These are phyloP conservation scores for Elgaria multicarinata DNA, from an alignment of 2,113 vertebrate species.

Conservation along the genomic window DNA sequence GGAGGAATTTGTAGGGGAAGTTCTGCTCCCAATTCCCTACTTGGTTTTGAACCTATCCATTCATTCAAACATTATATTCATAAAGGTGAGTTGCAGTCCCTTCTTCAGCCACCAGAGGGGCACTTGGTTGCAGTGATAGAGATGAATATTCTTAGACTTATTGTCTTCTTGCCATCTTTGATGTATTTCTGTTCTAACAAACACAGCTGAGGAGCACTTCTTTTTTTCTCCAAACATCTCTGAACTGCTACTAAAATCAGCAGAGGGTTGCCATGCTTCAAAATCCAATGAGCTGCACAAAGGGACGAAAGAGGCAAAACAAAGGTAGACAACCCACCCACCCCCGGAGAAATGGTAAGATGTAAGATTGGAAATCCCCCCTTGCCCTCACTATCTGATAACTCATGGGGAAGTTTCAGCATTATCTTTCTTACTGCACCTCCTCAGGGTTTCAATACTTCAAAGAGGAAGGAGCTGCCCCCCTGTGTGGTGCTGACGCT, in stretches of 20 bases:
- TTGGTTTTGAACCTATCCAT: neutral
- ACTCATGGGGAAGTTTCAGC: neutral
- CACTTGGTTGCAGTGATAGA: neutral
- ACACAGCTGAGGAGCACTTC: neutral
- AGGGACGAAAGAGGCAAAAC: neutral
- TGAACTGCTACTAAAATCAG: neutral
- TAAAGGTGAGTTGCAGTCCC: neutral
- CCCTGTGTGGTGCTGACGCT: conserved; percentile 11
- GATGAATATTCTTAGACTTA: neutral
- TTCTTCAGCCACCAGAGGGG: neutral
- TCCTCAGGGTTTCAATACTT: neutral
- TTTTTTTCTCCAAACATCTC: neutral
- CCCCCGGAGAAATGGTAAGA: neutral
- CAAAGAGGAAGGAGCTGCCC: neutral
- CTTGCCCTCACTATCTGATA: neutral
- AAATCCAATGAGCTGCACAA: neutral
- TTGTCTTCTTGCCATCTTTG: neutral
- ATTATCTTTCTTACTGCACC: too few species aligned
- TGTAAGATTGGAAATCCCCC: neutral
- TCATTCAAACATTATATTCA: neutral
- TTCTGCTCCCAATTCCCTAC: neutral
- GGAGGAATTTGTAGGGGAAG: neutral
- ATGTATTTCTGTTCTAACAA: neutral
- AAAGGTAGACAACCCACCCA: neutral
- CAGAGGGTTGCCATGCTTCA: neutral